These are phyloP conservation scores for Basileuterus tristriatus DNA, from an alignment of 2,797 vertebrate species.

Conservation along the genomic window DNA sequence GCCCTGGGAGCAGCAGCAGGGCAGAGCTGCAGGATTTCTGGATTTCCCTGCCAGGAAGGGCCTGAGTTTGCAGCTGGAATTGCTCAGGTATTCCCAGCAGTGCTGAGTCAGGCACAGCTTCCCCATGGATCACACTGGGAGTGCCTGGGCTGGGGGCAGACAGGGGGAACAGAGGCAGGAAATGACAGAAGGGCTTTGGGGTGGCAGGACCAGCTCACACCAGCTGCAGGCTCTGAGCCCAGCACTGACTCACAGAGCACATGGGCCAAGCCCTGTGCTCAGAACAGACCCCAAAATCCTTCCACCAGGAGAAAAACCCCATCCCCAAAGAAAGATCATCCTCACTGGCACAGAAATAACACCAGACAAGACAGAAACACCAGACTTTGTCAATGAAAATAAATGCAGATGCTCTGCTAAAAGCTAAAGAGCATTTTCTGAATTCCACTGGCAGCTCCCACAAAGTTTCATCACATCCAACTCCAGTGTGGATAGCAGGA, in stretches of 20 bases:
- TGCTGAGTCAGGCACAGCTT: not conserved
- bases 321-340: not conserved
- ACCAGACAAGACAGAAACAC: not conserved
- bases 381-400: not conserved
- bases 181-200: not conserved
- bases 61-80: not conserved
- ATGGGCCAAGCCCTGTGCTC: too few species aligned
- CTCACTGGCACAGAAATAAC: not conserved
- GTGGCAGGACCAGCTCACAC: not conserved
- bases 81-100: not conserved
- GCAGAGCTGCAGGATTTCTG: not conserved
- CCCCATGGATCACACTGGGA: not conserved
- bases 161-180: not conserved
- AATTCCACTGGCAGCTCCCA: not conserved
- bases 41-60: not conserved
- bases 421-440: not conserved
- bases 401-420: fast-evolving
- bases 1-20: not conserved
- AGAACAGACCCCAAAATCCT: not conserved
- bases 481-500: not conserved
- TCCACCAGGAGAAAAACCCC: too few species aligned
- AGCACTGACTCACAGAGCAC: not conserved
- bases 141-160: not conserved
- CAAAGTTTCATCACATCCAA: fast-evolving
- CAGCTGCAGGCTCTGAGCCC: not conserved